Base-by-base conservation (phyloP, 2,113 vertebrate species). In the Neodon shergylaensis region DNA sequence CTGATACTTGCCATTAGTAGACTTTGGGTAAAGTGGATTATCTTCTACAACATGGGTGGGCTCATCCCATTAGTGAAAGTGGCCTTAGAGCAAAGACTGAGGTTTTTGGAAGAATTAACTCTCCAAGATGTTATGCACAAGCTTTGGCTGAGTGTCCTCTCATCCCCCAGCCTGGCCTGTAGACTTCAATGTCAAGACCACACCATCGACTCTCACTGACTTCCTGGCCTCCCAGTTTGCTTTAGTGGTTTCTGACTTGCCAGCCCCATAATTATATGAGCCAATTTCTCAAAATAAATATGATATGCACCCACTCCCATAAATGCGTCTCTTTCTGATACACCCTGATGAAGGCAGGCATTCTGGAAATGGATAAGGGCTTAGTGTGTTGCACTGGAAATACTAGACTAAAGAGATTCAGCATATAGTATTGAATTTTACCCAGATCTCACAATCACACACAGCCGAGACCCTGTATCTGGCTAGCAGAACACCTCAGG, bases 221-320 rank as follows among this genome's bases (percentile, higher is more conserved):
- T 87, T 39, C 52, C 86, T 52, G 66, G 31, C 33, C 61, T 92
- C 36, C 61, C 83, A 28, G 28, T 33, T 36, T 87, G 42, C 33
- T 81, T 31, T 84, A 36, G 3, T 72, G 54, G 61, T 49, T 94
- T 94, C 26, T 36, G 52, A 88, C 70, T 88, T 91, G 63, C 36
- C 61, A 85, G 42, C 26, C 49, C 82, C 36, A 85, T 12, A 84
- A 39, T 88, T 49, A 47, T 22, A 44, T 70, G 58, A 94, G 66
- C 33, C 16, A 94, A 31, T 93, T 91, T 39, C 65, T 91, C 73
- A 81, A 94, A 95, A 92, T 90, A 84, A 66, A 78, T 68, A 6
- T 82, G 5, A 68, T 58, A 10, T 11, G 0, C 44, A n/a, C 17
- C 33, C 21, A 11, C 65, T 12, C 9, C 21, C 26, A 52, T 39